Conservation (phyloP, 2,888 invertebrate genomes). For the Strigamia transsilvanica region DNA sequence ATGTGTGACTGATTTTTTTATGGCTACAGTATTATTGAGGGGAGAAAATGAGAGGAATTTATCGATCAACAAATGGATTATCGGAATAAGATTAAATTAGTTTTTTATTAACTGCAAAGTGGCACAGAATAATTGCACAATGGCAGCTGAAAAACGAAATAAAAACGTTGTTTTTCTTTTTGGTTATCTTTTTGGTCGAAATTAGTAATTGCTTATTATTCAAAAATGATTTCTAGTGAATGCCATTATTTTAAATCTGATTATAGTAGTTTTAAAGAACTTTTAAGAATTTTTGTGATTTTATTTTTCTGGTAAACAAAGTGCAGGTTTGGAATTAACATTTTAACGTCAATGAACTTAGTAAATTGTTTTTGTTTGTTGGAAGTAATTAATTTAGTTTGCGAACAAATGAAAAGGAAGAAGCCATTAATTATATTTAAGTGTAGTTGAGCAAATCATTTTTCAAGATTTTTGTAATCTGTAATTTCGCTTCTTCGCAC, state of each 20-base stretch:
- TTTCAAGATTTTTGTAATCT: slow-evolving; percentile 31
- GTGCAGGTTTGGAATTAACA: background rate
- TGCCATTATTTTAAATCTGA: too few species aligned
- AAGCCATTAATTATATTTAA: slow-evolving; percentile 28
- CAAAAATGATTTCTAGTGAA: too few species aligned
- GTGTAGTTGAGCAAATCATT: slow-evolving; percentile 1
- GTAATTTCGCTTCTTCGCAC: slow-evolving; percentile 1
- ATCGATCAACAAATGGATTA: slow-evolving; percentile 4
- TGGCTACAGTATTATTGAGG: background rate
- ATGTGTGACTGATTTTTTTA: background rate
- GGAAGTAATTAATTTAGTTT: slow-evolving; percentile 2
- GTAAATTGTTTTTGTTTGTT: slow-evolving; percentile 32
- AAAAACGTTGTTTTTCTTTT: too few species aligned
- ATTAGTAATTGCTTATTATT: too few species aligned
- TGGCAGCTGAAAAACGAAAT: too few species aligned
- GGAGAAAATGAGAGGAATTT: background rate
- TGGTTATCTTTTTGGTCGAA: too few species aligned
- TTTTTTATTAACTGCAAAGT: background rate
- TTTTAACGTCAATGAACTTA: background rate
- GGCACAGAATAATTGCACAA: too few species aligned
- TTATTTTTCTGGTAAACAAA: background rate
- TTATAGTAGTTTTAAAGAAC: too few species aligned
- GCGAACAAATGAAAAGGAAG: background rate
- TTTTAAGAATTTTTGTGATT: background rate
- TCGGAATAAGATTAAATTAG: background rate